Conservation (phyloP, 2,888 invertebrate species). For the Athetis lepigone region DNA sequence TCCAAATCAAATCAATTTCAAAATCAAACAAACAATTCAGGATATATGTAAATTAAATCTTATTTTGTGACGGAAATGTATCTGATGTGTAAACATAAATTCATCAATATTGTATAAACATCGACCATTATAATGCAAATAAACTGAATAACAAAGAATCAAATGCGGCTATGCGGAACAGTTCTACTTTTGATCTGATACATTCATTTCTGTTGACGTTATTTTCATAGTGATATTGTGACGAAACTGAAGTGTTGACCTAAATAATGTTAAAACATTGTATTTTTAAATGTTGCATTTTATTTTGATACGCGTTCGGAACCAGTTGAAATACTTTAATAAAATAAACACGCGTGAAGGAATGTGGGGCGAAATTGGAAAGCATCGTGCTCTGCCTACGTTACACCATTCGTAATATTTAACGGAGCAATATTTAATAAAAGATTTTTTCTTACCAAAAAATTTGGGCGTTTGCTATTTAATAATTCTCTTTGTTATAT, state of each 20-base stretch:
- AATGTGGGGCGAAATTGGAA: conserved; percentile 81
- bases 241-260: conserved; percentile 67
- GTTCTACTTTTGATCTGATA: conserved; percentile 49
- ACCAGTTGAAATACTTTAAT: conserved; percentile 68
- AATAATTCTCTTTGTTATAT: no score
- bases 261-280: conserved; percentile 67
- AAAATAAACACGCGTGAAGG: conserved; percentile 81
- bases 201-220: conserved; percentile 48
- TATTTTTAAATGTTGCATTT: conserved; percentile 72
- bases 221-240: conserved; percentile 64
- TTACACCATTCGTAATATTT: conserved; percentile 61
- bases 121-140: conserved; percentile 27
- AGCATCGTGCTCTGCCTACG: conserved; percentile 69
- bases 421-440: conserved; percentile 21
- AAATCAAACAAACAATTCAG: no score
- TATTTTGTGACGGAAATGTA: conserved; percentile 22
- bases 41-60: conserved; percentile 11
- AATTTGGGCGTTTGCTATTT: not conserved
- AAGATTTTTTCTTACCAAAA: not conserved
- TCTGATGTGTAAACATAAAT: conserved; percentile 19
- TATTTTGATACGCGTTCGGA: conserved; percentile 70
- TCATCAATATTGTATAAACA: conserved; percentile 33
- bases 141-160: conserved; percentile 34
- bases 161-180: conserved; percentile 42
- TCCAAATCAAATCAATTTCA: no score